These are phyloP conservation scores for Leucosticte australis DNA, from an alignment of 2,113 vertebrate species.

Conservation along the genomic window DNA sequence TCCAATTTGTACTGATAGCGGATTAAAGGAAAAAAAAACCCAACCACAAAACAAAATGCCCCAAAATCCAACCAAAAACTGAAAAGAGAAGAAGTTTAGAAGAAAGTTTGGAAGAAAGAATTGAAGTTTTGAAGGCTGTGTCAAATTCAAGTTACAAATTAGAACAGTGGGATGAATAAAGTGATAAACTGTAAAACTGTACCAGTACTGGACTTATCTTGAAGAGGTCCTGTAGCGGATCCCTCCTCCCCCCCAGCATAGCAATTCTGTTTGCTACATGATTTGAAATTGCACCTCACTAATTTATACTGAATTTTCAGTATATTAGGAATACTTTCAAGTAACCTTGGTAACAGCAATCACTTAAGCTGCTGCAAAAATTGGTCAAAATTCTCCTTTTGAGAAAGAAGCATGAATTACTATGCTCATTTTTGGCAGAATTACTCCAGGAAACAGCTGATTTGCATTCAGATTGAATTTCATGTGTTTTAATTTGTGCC, in stretches of 20 bases:
- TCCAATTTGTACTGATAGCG: neutral
- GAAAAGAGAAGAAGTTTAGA: neutral
- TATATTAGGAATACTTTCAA: neutral
- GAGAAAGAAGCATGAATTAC: neutral
- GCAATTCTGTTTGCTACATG: neutral
- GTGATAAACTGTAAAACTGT: neutral
- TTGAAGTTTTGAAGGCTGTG: neutral
- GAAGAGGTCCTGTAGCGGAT: neutral
- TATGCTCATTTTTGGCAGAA: neutral
- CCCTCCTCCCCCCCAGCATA: rapidly evolving
- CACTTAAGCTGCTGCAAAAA: neutral
- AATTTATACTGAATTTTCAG: neutral
- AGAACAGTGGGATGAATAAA: neutral
- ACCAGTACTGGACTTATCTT: neutral
- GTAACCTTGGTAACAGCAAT: neutral
- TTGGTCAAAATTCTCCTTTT: neutral
- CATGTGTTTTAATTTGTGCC: neutral
- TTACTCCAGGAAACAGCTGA: neutral
- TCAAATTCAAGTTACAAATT: neutral
- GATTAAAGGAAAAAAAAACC: neutral
- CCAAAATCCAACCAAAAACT: neutral
- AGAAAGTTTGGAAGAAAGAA: neutral
- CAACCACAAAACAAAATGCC: neutral
- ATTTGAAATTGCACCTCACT: neutral
- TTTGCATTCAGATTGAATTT: neutral